Conservation (phyloP, 2,888 invertebrate species). For the Tiliacea citrago region DNA sequence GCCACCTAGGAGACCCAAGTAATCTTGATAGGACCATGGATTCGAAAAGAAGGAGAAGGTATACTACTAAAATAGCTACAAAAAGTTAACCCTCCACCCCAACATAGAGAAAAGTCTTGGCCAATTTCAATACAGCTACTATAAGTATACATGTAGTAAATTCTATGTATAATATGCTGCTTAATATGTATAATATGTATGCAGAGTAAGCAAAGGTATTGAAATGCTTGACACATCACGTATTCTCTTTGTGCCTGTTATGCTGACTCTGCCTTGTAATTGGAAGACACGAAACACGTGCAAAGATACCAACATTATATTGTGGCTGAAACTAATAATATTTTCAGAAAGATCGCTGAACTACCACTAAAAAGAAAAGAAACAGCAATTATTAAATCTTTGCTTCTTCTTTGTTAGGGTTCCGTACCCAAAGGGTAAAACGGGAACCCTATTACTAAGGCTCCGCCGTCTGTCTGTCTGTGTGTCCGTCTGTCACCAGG, state of each 20-base stretch:
- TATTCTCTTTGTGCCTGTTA: slow-evolving; percentile 29
- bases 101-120: not conserved
- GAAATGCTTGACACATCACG: slow-evolving; percentile 40
- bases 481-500: too few species aligned
- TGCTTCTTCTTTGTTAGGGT: not conserved
- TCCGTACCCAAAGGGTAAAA: too few species aligned
- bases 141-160: not conserved
- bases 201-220: slow-evolving; percentile 33
- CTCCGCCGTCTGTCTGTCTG: too few species aligned
- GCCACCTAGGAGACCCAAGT: not conserved
- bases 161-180: slow-evolving; percentile 11
- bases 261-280: slow-evolving; percentile 23
- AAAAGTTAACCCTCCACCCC: not conserved
- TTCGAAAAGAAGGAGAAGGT: not conserved
- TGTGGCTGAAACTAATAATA: not conserved
- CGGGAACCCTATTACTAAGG: too few species aligned
- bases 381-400: not conserved
- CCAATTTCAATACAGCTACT: not conserved
- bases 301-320: slow-evolving; percentile 4
- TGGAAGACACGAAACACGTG: slow-evolving; percentile 36
- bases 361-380: not conserved
- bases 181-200: slow-evolving; percentile 8
- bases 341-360: not conserved
- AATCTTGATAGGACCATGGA: not conserved
- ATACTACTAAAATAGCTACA: not conserved